Evolutionary conservation across 2,888 invertebrate species (phyloP).

Genomic region (Polyommatus iphigenia): DNA sequence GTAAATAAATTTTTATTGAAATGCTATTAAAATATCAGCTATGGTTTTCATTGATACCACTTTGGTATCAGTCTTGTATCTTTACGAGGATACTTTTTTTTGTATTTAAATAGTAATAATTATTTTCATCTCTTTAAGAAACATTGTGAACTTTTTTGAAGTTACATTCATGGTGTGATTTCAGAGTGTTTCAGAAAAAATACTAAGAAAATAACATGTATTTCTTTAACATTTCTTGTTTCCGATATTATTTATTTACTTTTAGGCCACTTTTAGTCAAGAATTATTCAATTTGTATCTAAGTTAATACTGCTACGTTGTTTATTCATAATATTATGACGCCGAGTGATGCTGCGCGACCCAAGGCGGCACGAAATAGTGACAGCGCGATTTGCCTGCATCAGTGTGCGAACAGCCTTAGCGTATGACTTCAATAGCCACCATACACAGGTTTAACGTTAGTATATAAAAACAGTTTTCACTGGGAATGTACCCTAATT

Average conservation of each 20-base stretch:
- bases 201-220: not conserved
- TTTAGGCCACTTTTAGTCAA: not conserved
- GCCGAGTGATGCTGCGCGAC: no score
- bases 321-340: no score
- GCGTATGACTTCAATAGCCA: no score
- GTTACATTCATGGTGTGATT: conserved; percentile 35
- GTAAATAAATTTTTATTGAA: not conserved
- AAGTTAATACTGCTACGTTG: no score
- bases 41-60: not conserved
- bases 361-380: no score
- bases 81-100: not conserved
- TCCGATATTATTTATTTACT: not conserved
- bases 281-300: not conserved
- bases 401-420: no score
- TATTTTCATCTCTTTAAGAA: not conserved
- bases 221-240: not conserved
- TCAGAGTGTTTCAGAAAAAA: not conserved
- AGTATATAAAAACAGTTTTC: no score
- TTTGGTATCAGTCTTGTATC: not conserved
- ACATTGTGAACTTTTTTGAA: conserved; percentile 34
- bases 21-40: not conserved
- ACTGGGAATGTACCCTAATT: no score
- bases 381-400: no score
- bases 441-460: no score
- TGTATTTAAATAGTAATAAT: not conserved